phyloP scores from a whole-genome alignment of 2,113 vertebrate species.

The Orcinus orca region DNA sequence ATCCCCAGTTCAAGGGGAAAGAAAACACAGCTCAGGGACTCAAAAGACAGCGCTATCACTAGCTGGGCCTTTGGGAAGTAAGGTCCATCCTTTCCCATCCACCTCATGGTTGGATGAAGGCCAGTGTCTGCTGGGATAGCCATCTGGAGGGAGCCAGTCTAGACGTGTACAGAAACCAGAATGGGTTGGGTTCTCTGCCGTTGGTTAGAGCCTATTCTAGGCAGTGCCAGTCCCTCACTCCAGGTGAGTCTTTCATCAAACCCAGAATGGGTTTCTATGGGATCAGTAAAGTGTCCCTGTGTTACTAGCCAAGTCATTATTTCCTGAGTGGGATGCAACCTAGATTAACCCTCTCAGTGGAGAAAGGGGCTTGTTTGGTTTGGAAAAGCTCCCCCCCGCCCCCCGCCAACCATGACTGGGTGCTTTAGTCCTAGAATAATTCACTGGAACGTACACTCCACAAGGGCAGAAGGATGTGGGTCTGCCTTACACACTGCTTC shows the following conservation, averaged over 20 bases:
- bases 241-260: not conserved
- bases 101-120: not conserved
- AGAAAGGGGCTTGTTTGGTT: not conserved
- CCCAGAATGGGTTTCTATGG: not conserved
- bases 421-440: not conserved
- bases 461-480: not conserved
- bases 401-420: not conserved
- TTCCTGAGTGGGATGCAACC: not conserved
- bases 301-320: not conserved
- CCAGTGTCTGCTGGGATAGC: not conserved
- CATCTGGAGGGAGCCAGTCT: not conserved
- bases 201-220: not conserved
- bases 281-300: not conserved
- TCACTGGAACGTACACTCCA: not conserved
- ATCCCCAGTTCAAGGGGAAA: not conserved
- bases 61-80: not conserved
- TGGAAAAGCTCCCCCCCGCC: not conserved
- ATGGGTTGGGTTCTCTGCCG: not conserved
- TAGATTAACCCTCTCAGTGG: not conserved
- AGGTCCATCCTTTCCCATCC: not conserved
- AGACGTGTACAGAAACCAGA: not conserved
- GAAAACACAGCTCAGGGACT: not conserved
- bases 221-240: not conserved
- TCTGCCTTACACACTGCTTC: not conserved
- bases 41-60: not conserved